These are phyloP conservation scores for Macrostomum cliftonense DNA, from an alignment of 2,888 invertebrate species.

Conservation along the genomic window DNA sequence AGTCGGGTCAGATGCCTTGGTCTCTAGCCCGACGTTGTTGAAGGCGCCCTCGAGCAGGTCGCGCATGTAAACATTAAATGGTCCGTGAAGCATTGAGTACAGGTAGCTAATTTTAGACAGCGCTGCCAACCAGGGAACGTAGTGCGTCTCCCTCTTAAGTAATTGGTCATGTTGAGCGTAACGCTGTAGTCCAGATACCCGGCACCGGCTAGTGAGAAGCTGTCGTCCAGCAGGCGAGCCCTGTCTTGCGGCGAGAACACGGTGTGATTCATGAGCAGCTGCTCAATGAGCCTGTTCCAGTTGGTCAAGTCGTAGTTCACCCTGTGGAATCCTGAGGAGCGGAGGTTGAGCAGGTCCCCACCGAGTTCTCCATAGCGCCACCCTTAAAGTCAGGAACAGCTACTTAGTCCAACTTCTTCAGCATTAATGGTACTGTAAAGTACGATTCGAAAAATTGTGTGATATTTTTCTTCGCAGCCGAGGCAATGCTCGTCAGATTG, in stretches of 20 bases:
- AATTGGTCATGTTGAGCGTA: conserved; percentile 52
- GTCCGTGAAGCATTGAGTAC: too few species aligned
- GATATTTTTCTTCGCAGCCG: too few species aligned
- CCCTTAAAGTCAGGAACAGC: too few species aligned
- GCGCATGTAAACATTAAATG: too few species aligned
- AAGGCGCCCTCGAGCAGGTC: too few species aligned
- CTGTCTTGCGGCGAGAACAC: conserved; percentile 48
- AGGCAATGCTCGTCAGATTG: too few species aligned
- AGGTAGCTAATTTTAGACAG: too few species aligned
- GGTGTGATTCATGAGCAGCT: conserved; percentile 41
- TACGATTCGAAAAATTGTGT: too few species aligned
- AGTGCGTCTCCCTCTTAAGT: conserved; percentile 49
- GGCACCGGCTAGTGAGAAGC: conserved; percentile 58
- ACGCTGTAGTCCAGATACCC: conserved; percentile 48
- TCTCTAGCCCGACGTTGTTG: too few species aligned
- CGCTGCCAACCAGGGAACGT: conserved; percentile 51
- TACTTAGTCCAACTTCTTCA: too few species aligned
- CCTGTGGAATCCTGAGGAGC: conserved; percentile 38
- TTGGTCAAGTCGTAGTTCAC: conserved; percentile 36
- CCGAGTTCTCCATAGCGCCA: background rate
- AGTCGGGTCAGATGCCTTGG: too few species aligned
- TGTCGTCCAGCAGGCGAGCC: conserved; percentile 60
- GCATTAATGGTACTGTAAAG: too few species aligned
- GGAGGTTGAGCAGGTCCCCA: conserved; percentile 33
- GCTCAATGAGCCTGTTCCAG: conserved; percentile 33